Percentiles rank a stretch among this genome's conserved stretches.
phyloP scores from a whole-genome alignment of 2,888 invertebrate species.

The Alcis repandata region DNA sequence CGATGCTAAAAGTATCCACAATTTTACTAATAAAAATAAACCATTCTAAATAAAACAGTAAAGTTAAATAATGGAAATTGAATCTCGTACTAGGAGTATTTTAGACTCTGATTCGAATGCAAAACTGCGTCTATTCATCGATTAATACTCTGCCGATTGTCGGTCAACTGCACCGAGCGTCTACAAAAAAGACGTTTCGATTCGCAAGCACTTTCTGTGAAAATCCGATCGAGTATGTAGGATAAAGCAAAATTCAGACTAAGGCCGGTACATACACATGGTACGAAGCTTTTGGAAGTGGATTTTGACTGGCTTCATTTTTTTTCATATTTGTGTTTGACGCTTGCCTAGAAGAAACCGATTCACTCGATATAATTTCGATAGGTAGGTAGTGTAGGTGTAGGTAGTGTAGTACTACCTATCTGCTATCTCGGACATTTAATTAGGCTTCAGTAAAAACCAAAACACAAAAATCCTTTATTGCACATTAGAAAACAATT shows the following conservation, averaged over 20 bases:
- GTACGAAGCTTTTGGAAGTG: neutral
- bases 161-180: constrained; percentile 15
- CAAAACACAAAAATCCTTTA: too few species aligned
- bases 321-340: too few species aligned
- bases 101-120: neutral
- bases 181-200: constrained; percentile 16
- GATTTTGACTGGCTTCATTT: neutral
- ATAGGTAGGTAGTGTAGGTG: too few species aligned
- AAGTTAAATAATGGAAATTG: neutral
- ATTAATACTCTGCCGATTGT: constrained; percentile 11
- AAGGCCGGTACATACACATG: neutral
- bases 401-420: too few species aligned
- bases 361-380: too few species aligned
- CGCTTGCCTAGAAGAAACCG: too few species aligned
- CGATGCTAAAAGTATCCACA: too few species aligned
- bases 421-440: too few species aligned
- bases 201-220: constrained; percentile 13
- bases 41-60: neutral
- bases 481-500: too few species aligned
- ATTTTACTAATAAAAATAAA: too few species aligned
- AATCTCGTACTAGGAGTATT: neutral
- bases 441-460: too few species aligned
- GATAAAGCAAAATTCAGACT: constrained; percentile 3
- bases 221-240: constrained; percentile 12
- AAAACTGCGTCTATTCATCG: constrained; percentile 18